Evolutionary conservation across 2,113 vertebrate genomes (phyloP).

Genomic region (Myotis yumanensis): DNA sequence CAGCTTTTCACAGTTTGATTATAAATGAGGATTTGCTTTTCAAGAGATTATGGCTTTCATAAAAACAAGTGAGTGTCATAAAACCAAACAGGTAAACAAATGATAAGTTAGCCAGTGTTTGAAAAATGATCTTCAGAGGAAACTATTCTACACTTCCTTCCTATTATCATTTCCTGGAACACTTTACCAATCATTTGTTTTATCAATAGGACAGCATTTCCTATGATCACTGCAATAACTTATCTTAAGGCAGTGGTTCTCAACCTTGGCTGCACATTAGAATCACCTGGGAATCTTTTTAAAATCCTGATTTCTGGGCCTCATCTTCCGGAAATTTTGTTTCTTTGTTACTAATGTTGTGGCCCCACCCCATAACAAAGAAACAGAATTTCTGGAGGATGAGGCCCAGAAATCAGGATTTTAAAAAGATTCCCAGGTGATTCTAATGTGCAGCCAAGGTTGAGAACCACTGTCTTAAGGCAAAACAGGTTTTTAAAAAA

Average conservation of each 20-base stretch:
- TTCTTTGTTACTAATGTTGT: too few species aligned
- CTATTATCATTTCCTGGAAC: background rate
- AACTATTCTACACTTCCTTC: conserved; percentile 41
- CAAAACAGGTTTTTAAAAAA: conserved; percentile 18
- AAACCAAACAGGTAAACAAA: conserved; percentile 39
- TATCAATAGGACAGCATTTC: conserved; percentile 50
- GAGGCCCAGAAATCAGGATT: too few species aligned
- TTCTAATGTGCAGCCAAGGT: too few species aligned
- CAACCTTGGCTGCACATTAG: too few species aligned
- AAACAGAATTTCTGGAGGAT: too few species aligned
- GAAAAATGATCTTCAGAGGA: conserved; percentile 52
- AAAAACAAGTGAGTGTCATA: conserved; percentile 31
- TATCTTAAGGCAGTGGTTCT: background rate
- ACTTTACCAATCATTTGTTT: conserved; percentile 51
- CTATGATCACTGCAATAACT: conserved; percentile 12
- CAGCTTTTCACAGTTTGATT: conserved; percentile 37
- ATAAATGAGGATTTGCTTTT: conserved; percentile 43
- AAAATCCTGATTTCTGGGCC: too few species aligned
- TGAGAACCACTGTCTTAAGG: background rate
- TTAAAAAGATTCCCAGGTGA: too few species aligned
- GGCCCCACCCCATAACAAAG: too few species aligned
- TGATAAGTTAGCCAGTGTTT: conserved; percentile 48
- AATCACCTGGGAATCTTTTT: too few species aligned
- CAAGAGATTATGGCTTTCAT: conserved; percentile 30
- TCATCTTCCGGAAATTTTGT: too few species aligned